A percentile compares a stretch with the other conserved stretches of the same genome.
Evolutionary conservation across 2,888 invertebrate genomes (phyloP).

Genomic region (Eilema griseolum): DNA sequence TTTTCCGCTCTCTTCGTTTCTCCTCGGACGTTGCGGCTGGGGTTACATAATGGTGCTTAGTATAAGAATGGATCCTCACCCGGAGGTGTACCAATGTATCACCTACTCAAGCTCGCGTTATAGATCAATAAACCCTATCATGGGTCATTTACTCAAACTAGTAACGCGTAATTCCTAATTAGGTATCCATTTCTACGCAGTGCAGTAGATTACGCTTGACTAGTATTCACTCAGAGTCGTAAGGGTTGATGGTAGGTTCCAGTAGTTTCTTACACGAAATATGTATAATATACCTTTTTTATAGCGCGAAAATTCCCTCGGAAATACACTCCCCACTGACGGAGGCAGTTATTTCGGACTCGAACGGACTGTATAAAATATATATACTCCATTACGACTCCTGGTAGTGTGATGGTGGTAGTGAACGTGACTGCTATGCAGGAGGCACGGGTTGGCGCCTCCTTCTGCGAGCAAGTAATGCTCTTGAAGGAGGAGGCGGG

Average conservation of each 20-base stretch:
- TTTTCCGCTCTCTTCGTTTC: not conserved
- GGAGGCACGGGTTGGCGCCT: too few relatives aligned
- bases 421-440: too few relatives aligned
- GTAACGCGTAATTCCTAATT: not conserved
- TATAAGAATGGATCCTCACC: not conserved
- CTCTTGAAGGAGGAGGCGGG: too few relatives aligned
- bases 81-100: not conserved
- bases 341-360: too few relatives aligned
- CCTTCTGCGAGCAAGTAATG: too few relatives aligned
- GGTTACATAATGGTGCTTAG: not conserved
- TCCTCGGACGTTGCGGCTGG: not conserved
- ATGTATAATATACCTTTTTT: not conserved
- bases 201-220: too few relatives aligned
- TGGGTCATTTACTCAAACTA: not conserved
- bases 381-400: too few relatives aligned
- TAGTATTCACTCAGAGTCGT: not conserved
- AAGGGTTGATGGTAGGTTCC: not conserved
- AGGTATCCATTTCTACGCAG: not conserved
- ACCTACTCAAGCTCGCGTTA: not conserved
- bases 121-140: not conserved
- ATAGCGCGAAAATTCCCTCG: not conserved
- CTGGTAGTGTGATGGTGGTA: too few relatives aligned
- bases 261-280: too few relatives aligned
- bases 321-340: not conserved
- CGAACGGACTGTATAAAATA: too few relatives aligned